Evolutionary conservation across 2,888 invertebrate genomes (phyloP).

Genomic region (Cabera pusaria): DNA sequence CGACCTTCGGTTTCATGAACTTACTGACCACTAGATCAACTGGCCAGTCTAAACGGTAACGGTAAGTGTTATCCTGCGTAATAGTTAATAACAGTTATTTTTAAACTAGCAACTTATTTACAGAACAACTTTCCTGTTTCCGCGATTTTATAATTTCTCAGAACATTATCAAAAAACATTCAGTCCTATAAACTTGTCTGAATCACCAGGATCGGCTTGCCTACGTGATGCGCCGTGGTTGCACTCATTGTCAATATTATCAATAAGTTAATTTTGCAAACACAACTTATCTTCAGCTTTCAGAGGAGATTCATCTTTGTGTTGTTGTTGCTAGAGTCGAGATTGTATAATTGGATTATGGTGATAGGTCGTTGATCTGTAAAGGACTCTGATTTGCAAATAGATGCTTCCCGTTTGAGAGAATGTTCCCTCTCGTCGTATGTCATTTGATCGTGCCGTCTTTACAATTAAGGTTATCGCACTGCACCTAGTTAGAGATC

Average conservation of each 20-base stretch:
- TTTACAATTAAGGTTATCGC: not conserved
- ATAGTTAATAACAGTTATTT: no score
- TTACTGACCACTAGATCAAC: no score
- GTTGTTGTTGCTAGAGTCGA: no score
- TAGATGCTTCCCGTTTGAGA: conserved; percentile 32
- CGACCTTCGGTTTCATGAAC: no score
- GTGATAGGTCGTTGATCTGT: not conserved
- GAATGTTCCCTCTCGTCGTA: conserved; percentile 20
- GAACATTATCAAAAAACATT: conserved; percentile 10
- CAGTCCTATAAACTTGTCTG: conserved; percentile 1
- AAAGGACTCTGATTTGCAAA: conserved; percentile 21
- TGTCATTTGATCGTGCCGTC: conserved; percentile 24
- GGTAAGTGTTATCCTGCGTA: no score
- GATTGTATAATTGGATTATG: no score
- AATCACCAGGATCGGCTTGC: conserved; percentile 18
- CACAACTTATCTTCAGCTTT: no score
- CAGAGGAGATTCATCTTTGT: no score
- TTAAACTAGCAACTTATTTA: not conserved
- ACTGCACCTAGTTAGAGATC: no score
- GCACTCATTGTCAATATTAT: conserved; percentile 30
- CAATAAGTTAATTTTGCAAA: no score
- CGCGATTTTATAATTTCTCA: no score
- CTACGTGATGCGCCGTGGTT: conserved; percentile 30
- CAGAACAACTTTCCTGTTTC: conserved; percentile 1
- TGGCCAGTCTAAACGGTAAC: no score